phyloP scores from a whole-genome alignment of 2,113 vertebrate genomes.

The Rhea americana region DNA sequence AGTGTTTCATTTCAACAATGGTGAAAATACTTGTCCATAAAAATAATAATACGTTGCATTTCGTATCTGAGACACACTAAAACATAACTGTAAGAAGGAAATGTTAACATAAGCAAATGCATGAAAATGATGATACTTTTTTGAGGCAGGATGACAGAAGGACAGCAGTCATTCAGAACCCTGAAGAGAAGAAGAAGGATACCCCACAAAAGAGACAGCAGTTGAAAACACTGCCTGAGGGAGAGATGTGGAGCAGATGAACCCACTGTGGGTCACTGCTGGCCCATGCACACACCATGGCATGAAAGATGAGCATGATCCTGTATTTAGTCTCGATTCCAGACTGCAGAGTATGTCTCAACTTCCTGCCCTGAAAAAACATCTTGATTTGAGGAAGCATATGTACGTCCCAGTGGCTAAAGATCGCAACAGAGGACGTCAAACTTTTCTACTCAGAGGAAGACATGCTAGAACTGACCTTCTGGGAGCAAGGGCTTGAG shows the following conservation, averaged over 20 bases:
- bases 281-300: neutral
- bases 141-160: neutral
- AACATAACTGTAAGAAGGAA: neutral
- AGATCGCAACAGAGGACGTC: neutral
- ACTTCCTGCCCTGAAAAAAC: neutral
- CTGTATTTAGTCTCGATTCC: fast-evolving
- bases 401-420: neutral
- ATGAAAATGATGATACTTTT: neutral
- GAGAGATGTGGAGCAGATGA: neutral
- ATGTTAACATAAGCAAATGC: neutral
- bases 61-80: neutral
- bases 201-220: fast-evolving
- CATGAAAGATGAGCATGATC: neutral
- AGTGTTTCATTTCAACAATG: neutral
- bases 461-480: neutral
- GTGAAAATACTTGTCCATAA: neutral
- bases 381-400: neutral
- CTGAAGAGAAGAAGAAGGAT: neutral
- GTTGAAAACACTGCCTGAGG: neutral
- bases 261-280: fast-evolving
- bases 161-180: neutral
- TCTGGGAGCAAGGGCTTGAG: neutral
- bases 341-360: neutral
- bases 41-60: neutral
- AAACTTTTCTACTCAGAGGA: neutral